These are phyloP conservation scores for Thymelicus acteon DNA, from an alignment of 2,888 invertebrate species.

Conservation along the genomic window DNA sequence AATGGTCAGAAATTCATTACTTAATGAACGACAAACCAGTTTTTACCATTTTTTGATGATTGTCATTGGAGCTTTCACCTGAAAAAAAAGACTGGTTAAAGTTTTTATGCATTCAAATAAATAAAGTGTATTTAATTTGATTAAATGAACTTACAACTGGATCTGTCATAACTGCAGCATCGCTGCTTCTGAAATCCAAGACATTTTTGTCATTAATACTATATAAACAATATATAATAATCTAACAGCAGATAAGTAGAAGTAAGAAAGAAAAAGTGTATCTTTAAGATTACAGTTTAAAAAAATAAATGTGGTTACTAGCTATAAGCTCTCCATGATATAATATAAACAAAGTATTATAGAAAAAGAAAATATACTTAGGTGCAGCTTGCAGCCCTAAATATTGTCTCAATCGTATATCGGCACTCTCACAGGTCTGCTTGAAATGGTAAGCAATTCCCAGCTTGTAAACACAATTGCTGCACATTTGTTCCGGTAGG, in stretches of 20 bases:
- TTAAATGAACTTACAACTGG: slow-evolving; percentile 60
- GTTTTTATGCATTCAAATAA: background rate
- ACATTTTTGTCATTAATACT: slow-evolving; percentile 7
- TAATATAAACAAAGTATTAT: too few species aligned
- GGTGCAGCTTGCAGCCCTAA: slow-evolving; percentile 72
- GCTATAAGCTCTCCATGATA: too few species aligned
- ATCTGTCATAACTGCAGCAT: slow-evolving; percentile 86
- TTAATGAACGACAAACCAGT: background rate
- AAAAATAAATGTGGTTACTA: too few species aligned
- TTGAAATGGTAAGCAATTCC: slow-evolving; percentile 87
- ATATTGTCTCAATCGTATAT: slow-evolving; percentile 84
- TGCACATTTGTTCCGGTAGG: slow-evolving; percentile 85
- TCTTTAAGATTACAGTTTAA: too few species aligned
- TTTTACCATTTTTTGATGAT: slow-evolving; percentile 73
- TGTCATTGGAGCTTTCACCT: slow-evolving; percentile 62
- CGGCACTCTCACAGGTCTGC: slow-evolving; percentile 86
- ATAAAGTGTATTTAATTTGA: background rate
- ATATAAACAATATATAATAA: too few species aligned
- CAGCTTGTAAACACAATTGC: slow-evolving; percentile 86
- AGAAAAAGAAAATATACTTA: slow-evolving; percentile 56
- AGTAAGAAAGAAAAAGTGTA: too few species aligned
- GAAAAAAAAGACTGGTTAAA: slow-evolving; percentile 44
- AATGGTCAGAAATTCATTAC: too few species aligned
- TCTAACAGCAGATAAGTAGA: too few species aligned
- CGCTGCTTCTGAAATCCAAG: slow-evolving; percentile 67